Base-by-base conservation (phyloP, 1,140 invertebrate genomes). In the Microplitis mediator region DNA sequence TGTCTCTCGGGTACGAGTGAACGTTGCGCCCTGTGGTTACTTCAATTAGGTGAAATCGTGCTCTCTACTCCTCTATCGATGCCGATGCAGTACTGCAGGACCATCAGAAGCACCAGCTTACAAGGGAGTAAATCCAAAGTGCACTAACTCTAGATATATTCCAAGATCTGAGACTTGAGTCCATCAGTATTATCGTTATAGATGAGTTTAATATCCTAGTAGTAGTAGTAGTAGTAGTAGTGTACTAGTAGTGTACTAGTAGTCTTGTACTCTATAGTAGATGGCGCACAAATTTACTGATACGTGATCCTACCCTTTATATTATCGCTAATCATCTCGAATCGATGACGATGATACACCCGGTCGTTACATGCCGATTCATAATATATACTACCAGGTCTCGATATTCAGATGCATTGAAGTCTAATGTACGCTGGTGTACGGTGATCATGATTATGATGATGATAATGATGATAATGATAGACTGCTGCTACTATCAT, bases 41-140 rank as follows among this genome's bases (percentile, higher is more conserved):
- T 83, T 86, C 85, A 87, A 87, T 87, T 87, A 87, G 83, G 77
- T 75, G 79, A 64, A 79, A 84, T 84, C 82, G 80, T 84, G 82
- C 77, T 45, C 39, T 45, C 39, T 45, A 11, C 39, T 45, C 8
- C 39, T 76, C 76, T 78, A 78, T 78, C 75, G 77, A 51, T 70
- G 54, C 72, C 66, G 66, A 50, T 39, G 23, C 36, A 23, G 23
- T 23, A 23, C 23, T 23, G 23, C 23, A 23, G 23, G 1, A 23
- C n/a, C 61, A 63, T 6, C 60, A 64, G 39, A 45, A 45, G 32
- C 36, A 23, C 56, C 56, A 58, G 23, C 16, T 31, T 16, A 58
- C 14, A 58, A 16, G 9, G 56, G 8, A 54, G 52, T 23, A 58
- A 23, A 58, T 16, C 23, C 16, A 23, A 54, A 8, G 23, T 3